A percentile compares a stretch with the other conserved stretches of the same genome.
Conservation (phyloP, 92 coral and sea anemone species). For the Epizoanthus rinbou region DNA sequence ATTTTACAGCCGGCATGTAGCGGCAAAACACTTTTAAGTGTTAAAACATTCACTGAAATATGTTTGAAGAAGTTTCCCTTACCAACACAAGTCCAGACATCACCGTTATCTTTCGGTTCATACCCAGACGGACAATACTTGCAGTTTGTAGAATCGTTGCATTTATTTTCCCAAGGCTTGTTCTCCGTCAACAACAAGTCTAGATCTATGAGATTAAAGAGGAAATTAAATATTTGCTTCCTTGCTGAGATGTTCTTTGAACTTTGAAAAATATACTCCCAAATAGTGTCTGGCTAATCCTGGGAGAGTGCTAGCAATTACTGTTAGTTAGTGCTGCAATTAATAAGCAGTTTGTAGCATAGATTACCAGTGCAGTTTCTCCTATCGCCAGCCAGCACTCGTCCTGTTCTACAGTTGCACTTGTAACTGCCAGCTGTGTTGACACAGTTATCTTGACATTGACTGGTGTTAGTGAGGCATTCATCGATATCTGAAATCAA, state of each 20-base stretch:
- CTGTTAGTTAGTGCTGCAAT: background rate
- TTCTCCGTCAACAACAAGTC: background rate
- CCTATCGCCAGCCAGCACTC: background rate
- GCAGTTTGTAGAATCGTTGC: background rate
- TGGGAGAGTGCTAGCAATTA: too few relatives aligned
- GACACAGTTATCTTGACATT: background rate
- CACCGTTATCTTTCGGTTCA: background rate
- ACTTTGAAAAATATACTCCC: too few relatives aligned
- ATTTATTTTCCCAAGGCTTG: background rate
- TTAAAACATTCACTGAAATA: too few relatives aligned
- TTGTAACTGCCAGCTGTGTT: background rate
- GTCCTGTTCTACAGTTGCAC: background rate
- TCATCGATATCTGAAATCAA: background rate
- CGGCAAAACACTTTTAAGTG: too few relatives aligned
- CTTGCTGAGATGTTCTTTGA: too few relatives aligned
- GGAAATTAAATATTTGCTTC: background rate
- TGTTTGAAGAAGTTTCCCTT: too few relatives aligned
- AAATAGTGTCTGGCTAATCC: too few relatives aligned
- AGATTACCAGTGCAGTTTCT: constrained; percentile 1
- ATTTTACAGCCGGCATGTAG: too few relatives aligned
- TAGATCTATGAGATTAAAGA: background rate
- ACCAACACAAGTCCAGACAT: background rate
- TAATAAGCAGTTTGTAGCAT: background rate
- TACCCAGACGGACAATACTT: background rate
- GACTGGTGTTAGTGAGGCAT: background rate